Evolutionary conservation across 1,140 invertebrate genomes (phyloP).

Genomic region (Neodiprion fabricii): DNA sequence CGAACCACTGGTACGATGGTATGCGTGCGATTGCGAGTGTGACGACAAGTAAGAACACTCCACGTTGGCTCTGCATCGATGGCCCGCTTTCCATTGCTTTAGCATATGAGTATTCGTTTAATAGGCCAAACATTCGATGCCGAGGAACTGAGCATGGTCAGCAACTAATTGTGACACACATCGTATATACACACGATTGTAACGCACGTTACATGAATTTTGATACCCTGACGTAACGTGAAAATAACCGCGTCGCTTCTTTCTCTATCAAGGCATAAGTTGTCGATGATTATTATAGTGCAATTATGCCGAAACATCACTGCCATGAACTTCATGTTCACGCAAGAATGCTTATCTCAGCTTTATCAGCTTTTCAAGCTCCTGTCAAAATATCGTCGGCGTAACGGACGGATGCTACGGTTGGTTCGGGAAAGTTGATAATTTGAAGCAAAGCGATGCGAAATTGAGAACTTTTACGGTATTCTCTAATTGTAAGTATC

Average conservation of each 20-base stretch:
- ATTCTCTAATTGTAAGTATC: background rate
- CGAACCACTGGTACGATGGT: no score
- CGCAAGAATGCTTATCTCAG: no score
- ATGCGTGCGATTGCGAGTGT: no score
- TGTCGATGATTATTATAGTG: no score
- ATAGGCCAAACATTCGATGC: constrained; percentile 7
- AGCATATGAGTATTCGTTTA: background rate
- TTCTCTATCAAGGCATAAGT: no score
- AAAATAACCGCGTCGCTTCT: background rate
- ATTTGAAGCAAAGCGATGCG: background rate
- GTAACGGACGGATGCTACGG: background rate
- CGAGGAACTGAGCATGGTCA: background rate
- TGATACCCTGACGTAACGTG: background rate
- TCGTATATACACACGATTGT: background rate
- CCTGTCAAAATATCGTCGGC: no score
- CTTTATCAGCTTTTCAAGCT: no score
- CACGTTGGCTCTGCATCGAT: no score
- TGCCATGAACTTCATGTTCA: no score
- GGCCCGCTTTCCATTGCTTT: background rate
- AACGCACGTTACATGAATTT: background rate
- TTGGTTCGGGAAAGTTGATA: background rate
- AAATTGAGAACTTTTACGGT: no score
- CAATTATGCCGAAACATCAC: no score
- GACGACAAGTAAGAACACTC: no score
- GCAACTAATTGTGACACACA: background rate